Conservation (phyloP, 2,797 vertebrate genomes). For the Ceryle rudis region DNA sequence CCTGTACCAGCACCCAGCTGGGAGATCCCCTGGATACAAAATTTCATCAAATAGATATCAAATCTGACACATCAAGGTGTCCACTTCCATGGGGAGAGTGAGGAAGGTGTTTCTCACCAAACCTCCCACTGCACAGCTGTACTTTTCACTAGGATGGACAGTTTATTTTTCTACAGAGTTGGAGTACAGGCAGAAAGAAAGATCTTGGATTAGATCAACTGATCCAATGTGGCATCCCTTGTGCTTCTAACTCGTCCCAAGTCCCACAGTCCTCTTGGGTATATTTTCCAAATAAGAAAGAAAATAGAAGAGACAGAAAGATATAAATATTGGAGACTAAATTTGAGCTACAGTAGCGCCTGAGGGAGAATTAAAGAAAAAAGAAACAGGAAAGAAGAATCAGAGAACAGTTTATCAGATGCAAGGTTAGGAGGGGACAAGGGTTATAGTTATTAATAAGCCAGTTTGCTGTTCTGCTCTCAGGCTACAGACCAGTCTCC, state of each 20-base stretch:
- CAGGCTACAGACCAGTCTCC: not conserved
- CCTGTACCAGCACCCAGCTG: not conserved
- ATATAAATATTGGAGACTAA: slow-evolving; percentile 54
- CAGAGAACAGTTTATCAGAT: slow-evolving; percentile 37
- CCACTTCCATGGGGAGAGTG: not conserved
- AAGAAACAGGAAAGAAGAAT: not conserved
- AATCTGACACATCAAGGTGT: not conserved
- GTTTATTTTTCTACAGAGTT: not conserved
- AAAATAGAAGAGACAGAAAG: slow-evolving; percentile 60
- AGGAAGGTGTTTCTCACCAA: not conserved
- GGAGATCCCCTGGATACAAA: not conserved
- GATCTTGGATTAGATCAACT: not conserved
- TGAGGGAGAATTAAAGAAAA: slow-evolving; percentile 27
- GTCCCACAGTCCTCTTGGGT: slow-evolving; percentile 19
- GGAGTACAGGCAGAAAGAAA: not conserved
- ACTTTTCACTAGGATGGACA: not conserved
- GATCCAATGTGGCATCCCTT: slow-evolving; percentile 6
- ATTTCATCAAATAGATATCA: not conserved
- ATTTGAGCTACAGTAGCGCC: slow-evolving; percentile 19
- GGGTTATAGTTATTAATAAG: slow-evolving; percentile 33
- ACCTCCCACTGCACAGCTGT: not conserved
- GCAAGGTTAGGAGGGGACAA: slow-evolving; percentile 34
- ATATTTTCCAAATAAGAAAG: slow-evolving; percentile 39
- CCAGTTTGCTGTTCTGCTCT: slow-evolving; percentile 11
- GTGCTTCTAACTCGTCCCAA: slow-evolving; percentile 26